Evolutionary conservation across 1,140 invertebrate species (phyloP).

Genomic region (Vollenhovia emeryi): DNA sequence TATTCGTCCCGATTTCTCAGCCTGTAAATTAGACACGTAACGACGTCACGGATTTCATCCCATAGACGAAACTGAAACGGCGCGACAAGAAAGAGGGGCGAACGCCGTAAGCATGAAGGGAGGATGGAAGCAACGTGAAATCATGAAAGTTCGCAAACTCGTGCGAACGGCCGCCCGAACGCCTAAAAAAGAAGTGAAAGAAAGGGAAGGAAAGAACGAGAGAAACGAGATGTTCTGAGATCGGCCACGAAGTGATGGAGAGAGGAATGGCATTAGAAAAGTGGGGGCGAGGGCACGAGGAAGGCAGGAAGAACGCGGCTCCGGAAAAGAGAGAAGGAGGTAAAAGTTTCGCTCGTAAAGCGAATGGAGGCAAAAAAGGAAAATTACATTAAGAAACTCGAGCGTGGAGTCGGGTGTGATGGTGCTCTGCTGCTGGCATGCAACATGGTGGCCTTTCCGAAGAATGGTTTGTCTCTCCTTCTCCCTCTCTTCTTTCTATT

Average conservation of each 20-base stretch:
- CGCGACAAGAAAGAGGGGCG: slow-evolving; percentile 69
- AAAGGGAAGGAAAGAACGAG: slow-evolving; percentile 63
- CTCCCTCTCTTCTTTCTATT: not conserved
- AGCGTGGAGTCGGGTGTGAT: slow-evolving; percentile 73
- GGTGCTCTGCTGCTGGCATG: slow-evolving; percentile 72
- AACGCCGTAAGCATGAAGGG: slow-evolving; percentile 5
- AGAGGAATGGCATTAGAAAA: slow-evolving; percentile 59
- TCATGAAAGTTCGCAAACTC: slow-evolving; percentile 71
- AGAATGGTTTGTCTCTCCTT: not conserved
- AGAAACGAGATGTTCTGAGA: slow-evolving; percentile 52
- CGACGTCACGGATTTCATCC: slow-evolving; percentile 66
- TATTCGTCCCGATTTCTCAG: slow-evolving; percentile 21
- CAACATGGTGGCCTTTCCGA: slow-evolving; percentile 61
- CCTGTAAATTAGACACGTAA: slow-evolving; percentile 64
- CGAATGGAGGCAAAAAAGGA: slow-evolving; percentile 82
- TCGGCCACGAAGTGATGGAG: slow-evolving; percentile 49
- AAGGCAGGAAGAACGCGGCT: slow-evolving; percentile 2
- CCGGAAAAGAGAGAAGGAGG: slow-evolving; percentile 64
- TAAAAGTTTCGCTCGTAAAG: slow-evolving; percentile 84
- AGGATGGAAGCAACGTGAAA: slow-evolving; percentile 46
- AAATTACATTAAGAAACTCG: slow-evolving; percentile 85
- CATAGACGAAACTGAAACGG: slow-evolving; percentile 68
- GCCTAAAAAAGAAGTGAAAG: slow-evolving; percentile 55
- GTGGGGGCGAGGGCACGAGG: slow-evolving; percentile 59
- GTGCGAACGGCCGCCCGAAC: slow-evolving; percentile 56